Evolutionary conservation across 2,797 vertebrate species (phyloP).

Genomic region (Poeciliopsis infans): DNA sequence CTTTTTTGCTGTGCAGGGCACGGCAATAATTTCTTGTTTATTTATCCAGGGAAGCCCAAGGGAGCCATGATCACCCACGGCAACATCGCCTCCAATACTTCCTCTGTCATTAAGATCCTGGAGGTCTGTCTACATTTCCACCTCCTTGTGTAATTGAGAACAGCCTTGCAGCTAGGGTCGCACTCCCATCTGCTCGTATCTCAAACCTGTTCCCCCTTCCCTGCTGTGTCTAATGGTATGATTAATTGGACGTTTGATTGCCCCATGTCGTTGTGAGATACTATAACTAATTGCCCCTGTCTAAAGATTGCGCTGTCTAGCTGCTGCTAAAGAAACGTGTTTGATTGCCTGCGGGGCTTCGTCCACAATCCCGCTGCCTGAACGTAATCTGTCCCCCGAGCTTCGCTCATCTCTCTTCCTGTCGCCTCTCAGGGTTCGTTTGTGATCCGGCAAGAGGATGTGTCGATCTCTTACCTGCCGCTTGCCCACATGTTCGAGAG

Average conservation of each 20-base stretch:
- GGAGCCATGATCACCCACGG: slow-evolving; percentile 89
- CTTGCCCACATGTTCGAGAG: slow-evolving; percentile 87
- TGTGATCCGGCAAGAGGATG: slow-evolving; percentile 80
- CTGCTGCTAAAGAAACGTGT: slow-evolving; percentile 55
- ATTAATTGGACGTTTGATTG: slow-evolving; percentile 78
- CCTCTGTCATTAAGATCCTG: slow-evolving; percentile 87
- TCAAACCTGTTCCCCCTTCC: slow-evolving; percentile 58
- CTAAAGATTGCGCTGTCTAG: slow-evolving; percentile 62
- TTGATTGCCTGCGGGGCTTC: slow-evolving; percentile 56
- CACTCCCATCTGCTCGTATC: slow-evolving; percentile 59
- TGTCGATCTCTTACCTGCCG: slow-evolving; percentile 86
- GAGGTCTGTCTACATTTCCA: slow-evolving; percentile 83
- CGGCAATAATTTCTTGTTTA: slow-evolving; percentile 78
- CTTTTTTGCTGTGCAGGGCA: slow-evolving; percentile 51
- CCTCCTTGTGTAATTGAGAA: slow-evolving; percentile 78
- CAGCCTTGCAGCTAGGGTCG: slow-evolving; percentile 64
- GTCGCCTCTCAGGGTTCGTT: slow-evolving; percentile 77
- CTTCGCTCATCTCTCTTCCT: slow-evolving; percentile 46
- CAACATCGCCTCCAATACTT: slow-evolving; percentile 87
- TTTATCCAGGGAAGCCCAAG: slow-evolving; percentile 85
- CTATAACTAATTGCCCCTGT: slow-evolving; percentile 70
- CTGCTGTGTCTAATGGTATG: slow-evolving; percentile 75
- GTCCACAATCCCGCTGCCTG: slow-evolving; percentile 23
- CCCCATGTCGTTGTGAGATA: slow-evolving; percentile 60
- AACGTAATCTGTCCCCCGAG: slow-evolving; percentile 58